phyloP scores from a whole-genome alignment of 2,797 vertebrate genomes.

The Agapornis canus region DNA sequence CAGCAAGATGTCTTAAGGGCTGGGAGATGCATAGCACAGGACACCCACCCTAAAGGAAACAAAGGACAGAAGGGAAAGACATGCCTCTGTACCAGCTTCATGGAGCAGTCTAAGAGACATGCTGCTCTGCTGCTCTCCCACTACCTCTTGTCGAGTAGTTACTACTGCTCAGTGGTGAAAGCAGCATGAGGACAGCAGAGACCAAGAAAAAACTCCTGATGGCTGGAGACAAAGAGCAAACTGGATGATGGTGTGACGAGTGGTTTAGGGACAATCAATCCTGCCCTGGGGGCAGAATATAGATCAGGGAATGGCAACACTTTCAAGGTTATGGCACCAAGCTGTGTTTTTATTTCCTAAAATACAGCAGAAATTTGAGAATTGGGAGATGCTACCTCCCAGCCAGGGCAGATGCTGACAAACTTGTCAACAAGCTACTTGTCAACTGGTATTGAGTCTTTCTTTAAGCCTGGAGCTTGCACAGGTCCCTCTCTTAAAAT shows the following conservation, averaged over 20 bases:
- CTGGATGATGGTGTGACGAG: not conserved
- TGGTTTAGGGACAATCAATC: not conserved
- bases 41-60: not conserved
- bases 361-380: not conserved
- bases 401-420: not conserved
- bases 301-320: not conserved
- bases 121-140: not conserved
- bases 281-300: not conserved
- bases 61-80: not conserved
- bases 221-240: not conserved
- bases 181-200: not conserved
- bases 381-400: not conserved
- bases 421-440: not conserved
- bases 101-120: not conserved
- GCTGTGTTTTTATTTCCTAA: not conserved
- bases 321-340: not conserved
- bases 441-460: not conserved
- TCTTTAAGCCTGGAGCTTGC: not conserved
- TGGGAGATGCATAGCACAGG: not conserved
- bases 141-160: not conserved
- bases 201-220: not conserved
- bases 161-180: accelerated
- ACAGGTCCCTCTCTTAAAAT: not conserved
- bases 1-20: not conserved
- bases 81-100: not conserved